These are phyloP conservation scores for Amphiprion clarkii DNA, from an alignment of 2,797 vertebrate species.

Conservation along the genomic window DNA sequence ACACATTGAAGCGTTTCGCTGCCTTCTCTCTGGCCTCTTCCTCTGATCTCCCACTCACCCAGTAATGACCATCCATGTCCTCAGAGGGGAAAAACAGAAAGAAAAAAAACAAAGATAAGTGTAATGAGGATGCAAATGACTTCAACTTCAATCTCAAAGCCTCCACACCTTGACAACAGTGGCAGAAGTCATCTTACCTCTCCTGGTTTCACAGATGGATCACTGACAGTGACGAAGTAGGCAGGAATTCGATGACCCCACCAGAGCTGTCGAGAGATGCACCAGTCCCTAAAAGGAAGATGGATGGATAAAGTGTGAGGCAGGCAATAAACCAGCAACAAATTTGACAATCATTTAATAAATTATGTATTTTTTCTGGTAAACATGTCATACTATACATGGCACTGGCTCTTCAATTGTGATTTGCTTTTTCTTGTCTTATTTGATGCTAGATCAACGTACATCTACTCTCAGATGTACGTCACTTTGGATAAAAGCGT, in stretches of 20 bases:
- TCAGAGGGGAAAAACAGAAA: slow-evolving; percentile 54
- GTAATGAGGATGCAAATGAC: slow-evolving; percentile 7
- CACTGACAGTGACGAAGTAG: slow-evolving; percentile 89
- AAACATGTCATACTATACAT: neutral
- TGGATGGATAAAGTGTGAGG: slow-evolving; percentile 2
- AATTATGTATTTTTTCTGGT: neutral
- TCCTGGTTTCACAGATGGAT: slow-evolving; percentile 85
- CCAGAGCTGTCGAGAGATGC: slow-evolving; percentile 95
- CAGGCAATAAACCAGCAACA: slow-evolving; percentile 2
- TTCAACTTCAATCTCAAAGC: slow-evolving; percentile 28
- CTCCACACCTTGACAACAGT: slow-evolving; percentile 5
- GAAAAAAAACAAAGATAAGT: neutral
- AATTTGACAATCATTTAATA: neutral
- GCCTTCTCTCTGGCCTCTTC: slow-evolving; percentile 90
- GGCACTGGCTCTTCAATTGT: neutral
- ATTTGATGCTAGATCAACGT: neutral
- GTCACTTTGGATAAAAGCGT: too few species aligned
- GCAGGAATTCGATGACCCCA: slow-evolving; percentile 96
- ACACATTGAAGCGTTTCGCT: slow-evolving; percentile 88
- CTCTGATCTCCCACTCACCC: slow-evolving; percentile 90
- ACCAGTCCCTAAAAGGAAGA: slow-evolving; percentile 89
- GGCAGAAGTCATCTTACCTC: slow-evolving; percentile 80
- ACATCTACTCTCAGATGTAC: too few species aligned
- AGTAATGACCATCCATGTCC: slow-evolving; percentile 92
- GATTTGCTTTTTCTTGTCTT: neutral